These are phyloP conservation scores for Eupithecia exiguata DNA, from an alignment of 2,888 invertebrate species.

Conservation along the genomic window DNA sequence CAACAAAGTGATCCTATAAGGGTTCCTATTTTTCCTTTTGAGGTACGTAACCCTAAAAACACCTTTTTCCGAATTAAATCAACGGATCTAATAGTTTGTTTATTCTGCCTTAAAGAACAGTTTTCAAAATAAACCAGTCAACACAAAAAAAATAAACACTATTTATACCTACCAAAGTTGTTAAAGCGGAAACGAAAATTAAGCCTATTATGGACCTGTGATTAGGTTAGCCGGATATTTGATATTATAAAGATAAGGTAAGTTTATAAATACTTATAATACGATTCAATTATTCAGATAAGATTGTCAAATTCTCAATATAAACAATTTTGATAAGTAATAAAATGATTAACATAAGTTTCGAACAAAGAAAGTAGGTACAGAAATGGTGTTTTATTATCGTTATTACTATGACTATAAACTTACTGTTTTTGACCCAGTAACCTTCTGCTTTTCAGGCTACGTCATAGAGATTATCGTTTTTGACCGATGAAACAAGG, in stretches of 20 bases:
- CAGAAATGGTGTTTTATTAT: background rate
- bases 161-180: too few species aligned
- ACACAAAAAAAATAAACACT: background rate
- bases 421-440: background rate
- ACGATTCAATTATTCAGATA: background rate
- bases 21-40: too few species aligned
- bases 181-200: background rate
- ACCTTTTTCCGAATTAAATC: too few species aligned
- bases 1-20: too few species aligned
- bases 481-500: background rate
- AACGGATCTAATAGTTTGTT: too few species aligned
- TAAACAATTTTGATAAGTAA: background rate
- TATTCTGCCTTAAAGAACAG: background rate
- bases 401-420: background rate
- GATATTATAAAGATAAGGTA: background rate
- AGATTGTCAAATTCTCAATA: background rate
- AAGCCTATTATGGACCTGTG: background rate
- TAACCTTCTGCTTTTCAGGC: background rate
- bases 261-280: background rate
- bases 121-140: background rate
- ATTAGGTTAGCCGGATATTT: background rate
- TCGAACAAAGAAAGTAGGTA: background rate
- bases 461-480: background rate
- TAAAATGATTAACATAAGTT: background rate
- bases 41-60: too few species aligned